Percentiles rank a stretch among this genome's conserved stretches.
These are phyloP conservation scores for Epinotia demarniana DNA, from an alignment of 2,888 invertebrate genomes.

Conservation along the genomic window DNA sequence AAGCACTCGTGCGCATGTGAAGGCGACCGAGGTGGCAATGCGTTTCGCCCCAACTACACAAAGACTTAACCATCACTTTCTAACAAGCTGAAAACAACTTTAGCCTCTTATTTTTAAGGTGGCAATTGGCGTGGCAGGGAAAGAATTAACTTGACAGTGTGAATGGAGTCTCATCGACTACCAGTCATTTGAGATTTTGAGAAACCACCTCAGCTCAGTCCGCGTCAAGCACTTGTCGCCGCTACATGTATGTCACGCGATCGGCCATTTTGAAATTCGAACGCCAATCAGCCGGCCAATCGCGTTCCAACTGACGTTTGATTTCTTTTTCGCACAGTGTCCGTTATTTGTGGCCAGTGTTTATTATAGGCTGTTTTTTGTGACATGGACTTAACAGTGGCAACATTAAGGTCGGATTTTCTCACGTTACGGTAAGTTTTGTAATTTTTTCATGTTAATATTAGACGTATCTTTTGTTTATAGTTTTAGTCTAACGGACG, in stretches of 20 bases:
- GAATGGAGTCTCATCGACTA: conserved; percentile 75
- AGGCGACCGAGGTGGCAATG: conserved; percentile 78
- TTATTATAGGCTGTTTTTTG: conserved; percentile 57
- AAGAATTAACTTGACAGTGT: conserved; percentile 65
- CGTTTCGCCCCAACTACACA: conserved; percentile 49
- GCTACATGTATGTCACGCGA: conserved; percentile 64
- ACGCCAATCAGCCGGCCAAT: conserved; percentile 71
- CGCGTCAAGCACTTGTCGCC: conserved; percentile 71
- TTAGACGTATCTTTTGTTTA: conserved; percentile 59
- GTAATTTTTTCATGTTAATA: conserved; percentile 54
- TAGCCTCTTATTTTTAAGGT: conserved; percentile 21
- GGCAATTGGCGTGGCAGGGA: conserved; percentile 48
- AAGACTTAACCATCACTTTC: conserved; percentile 51
- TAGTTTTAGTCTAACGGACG: conserved; percentile 50
- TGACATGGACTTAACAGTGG: conserved; percentile 68
- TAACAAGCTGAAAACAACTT: conserved; percentile 41
- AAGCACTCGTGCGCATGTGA: conserved; percentile 79
- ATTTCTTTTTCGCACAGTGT: conserved; percentile 74
- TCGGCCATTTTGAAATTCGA: conserved; percentile 74
- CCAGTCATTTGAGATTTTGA: conserved; percentile 78
- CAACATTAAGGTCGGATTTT: conserved; percentile 71
- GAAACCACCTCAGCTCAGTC: conserved; percentile 76
- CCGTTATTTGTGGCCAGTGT: conserved; percentile 64
- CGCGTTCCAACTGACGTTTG: conserved; percentile 71
- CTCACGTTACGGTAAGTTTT: conserved; percentile 73